Evolutionary conservation across 2,888 invertebrate species (phyloP).

Genomic region (Drosophila anomalata): DNA sequence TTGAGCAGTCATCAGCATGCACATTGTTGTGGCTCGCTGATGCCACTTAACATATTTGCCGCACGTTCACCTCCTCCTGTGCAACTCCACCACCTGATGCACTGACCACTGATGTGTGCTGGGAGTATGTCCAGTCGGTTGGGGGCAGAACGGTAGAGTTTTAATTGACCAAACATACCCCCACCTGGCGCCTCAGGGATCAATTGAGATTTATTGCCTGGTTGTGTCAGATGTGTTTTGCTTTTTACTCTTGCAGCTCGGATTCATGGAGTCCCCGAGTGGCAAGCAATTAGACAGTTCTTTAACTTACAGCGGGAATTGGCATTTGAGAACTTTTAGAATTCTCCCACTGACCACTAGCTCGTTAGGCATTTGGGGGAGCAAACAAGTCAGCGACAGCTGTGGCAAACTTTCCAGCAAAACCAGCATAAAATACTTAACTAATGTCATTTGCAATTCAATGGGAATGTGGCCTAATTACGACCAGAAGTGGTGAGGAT

Average conservation of each 20-base stretch:
- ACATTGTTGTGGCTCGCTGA: constrained; percentile 29
- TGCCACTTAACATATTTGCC: constrained; percentile 48
- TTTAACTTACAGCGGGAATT: constrained; percentile 60
- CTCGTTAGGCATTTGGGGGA: constrained; percentile 53
- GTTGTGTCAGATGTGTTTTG: constrained; percentile 63
- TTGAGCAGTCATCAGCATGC: constrained; percentile 11
- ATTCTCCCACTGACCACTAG: constrained; percentile 19
- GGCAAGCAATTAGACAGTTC: constrained; percentile 66
- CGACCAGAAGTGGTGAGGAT: constrained; percentile 1
- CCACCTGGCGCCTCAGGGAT: constrained; percentile 74
- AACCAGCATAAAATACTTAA: constrained; percentile 42
- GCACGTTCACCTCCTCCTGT: constrained; percentile 8
- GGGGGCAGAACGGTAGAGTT: constrained; percentile 45
- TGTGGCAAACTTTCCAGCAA: constrained; percentile 26
- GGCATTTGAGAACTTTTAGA: constrained; percentile 21
- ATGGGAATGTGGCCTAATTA: constrained; percentile 65
- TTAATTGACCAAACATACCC: constrained; percentile 76
- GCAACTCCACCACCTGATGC: constrained; percentile 1
- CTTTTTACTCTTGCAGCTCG: constrained; percentile 15
- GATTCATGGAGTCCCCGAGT: constrained; percentile 16
- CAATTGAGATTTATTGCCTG: constrained; percentile 78
- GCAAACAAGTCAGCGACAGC: constrained; percentile 18
- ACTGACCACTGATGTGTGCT: constrained; percentile 1
- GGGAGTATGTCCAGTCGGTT: not conserved
- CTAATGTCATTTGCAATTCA: constrained; percentile 70